Evolutionary conservation across 2,113 vertebrate species (phyloP).

Genomic region (Pituophis catenifer): DNA sequence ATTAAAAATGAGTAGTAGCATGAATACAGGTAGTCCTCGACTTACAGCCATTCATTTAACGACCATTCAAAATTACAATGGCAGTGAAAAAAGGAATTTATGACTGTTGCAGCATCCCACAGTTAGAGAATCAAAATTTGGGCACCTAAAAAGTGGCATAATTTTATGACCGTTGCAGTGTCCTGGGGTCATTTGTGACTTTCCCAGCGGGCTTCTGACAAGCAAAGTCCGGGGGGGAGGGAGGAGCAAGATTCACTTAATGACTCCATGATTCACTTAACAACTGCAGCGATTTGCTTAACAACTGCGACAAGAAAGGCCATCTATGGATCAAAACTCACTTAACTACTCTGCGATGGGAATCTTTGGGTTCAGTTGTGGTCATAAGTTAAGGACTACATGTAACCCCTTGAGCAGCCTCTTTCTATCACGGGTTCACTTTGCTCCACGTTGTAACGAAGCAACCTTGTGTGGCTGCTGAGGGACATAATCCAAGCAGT

Average conservation of each 20-base stretch:
- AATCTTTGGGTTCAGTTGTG: not conserved
- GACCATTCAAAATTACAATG: not conserved
- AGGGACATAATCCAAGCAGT: constrained; percentile 71
- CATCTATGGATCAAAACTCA: not conserved
- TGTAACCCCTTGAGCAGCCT: not conserved
- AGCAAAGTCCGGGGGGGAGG: not conserved
- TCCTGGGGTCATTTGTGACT: not conserved
- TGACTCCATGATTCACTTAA: not conserved
- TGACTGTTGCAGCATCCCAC: not conserved
- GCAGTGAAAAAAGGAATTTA: not conserved
- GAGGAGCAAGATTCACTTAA: not conserved
- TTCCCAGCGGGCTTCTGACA: not conserved
- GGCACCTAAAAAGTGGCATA: too few species aligned
- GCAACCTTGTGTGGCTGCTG: not conserved
- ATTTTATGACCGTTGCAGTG: not conserved
- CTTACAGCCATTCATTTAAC: not conserved
- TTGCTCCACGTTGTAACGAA: not conserved
- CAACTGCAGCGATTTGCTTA: not conserved
- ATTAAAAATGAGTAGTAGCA: not conserved
- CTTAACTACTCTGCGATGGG: not conserved
- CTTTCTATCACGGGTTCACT: not conserved
- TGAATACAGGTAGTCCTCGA: not conserved
- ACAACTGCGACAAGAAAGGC: not conserved
- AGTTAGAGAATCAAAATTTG: not conserved
- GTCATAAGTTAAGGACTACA: not conserved